Conservation (phyloP, 2,113 vertebrate genomes). For the Isurus oxyrinchus region DNA sequence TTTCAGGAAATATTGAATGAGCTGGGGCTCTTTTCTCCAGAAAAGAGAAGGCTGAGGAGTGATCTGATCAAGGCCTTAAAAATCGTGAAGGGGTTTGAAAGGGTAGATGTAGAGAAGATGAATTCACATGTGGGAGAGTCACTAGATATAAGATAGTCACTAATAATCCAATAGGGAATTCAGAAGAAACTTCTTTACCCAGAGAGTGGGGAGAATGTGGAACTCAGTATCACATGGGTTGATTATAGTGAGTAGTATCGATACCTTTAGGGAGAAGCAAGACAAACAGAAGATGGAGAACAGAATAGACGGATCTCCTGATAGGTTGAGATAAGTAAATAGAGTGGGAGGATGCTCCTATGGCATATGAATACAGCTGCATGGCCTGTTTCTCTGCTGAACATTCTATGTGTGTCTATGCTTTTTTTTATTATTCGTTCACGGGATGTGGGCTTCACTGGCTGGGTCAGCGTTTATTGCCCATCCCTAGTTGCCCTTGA, state of each 20-base stretch:
- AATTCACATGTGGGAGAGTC: background rate
- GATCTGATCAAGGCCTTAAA: background rate
- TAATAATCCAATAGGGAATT: background rate
- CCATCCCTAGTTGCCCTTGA: too few relatives aligned
- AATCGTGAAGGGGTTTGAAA: background rate
- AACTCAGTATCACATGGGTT: background rate
- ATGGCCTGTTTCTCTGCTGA: background rate
- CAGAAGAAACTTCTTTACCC: background rate
- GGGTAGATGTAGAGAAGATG: background rate
- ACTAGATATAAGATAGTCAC: background rate
- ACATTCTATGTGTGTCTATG: background rate
- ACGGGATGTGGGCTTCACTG: too few relatives aligned
- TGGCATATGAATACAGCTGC: background rate
- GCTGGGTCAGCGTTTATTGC: too few relatives aligned
- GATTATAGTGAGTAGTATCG: background rate
- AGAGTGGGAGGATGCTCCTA: background rate
- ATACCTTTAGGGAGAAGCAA: background rate
- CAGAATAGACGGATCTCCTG: background rate
- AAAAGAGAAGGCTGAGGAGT: background rate
- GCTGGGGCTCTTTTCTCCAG: background rate
- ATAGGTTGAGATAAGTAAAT: background rate
- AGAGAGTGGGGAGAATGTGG: background rate
- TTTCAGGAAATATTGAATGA: background rate
- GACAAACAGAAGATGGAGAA: background rate
- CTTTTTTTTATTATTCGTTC: too few relatives aligned